Percentiles rank a stretch among this genome's conserved stretches.
These are phyloP conservation scores for Siniperca scherzeri DNA, from an alignment of 2,797 vertebrate species.

Conservation along the genomic window DNA sequence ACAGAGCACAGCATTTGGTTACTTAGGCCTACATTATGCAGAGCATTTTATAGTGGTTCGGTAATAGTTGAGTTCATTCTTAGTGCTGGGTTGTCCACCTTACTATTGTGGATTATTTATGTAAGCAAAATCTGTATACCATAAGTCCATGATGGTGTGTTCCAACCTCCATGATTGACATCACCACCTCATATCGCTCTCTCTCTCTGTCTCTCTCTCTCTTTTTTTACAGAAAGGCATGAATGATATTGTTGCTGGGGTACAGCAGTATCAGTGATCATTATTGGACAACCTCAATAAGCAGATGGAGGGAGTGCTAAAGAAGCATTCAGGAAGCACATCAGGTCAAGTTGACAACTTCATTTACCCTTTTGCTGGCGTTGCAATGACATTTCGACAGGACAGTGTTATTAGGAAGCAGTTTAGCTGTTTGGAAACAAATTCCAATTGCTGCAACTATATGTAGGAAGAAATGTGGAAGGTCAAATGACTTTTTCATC, in stretches of 20 bases:
- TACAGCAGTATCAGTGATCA: conserved; percentile 31
- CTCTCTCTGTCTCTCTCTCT: too few species aligned
- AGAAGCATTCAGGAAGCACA: background rate
- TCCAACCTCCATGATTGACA: too few species aligned
- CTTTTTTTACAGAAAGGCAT: conserved; percentile 14
- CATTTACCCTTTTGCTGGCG: background rate
- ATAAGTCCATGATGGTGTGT: too few species aligned
- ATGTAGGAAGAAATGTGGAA: conserved; percentile 25
- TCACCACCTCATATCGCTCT: background rate
- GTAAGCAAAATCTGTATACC: background rate
- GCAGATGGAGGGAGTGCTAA: conserved; percentile 1
- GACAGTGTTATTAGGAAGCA: conserved; percentile 11
- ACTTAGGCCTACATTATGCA: background rate
- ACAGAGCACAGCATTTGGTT: conserved; percentile 6
- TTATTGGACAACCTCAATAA: conserved; percentile 13
- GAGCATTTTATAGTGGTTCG: background rate
- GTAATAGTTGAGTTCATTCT: background rate
- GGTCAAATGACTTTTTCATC: conserved; percentile 30
- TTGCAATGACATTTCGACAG: conserved; percentile 10
- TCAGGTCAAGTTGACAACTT: conserved; percentile 12
- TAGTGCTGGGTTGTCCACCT: too few species aligned
- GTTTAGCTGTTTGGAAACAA: conserved; percentile 24
- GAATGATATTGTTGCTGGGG: conserved; percentile 36
- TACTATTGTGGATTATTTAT: too few species aligned
- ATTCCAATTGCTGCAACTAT: conserved; percentile 4